A percentile compares a stretch with the other conserved stretches of the same genome.
phyloP scores from a whole-genome alignment of 2,113 vertebrate species.

The Callipepla californica region DNA sequence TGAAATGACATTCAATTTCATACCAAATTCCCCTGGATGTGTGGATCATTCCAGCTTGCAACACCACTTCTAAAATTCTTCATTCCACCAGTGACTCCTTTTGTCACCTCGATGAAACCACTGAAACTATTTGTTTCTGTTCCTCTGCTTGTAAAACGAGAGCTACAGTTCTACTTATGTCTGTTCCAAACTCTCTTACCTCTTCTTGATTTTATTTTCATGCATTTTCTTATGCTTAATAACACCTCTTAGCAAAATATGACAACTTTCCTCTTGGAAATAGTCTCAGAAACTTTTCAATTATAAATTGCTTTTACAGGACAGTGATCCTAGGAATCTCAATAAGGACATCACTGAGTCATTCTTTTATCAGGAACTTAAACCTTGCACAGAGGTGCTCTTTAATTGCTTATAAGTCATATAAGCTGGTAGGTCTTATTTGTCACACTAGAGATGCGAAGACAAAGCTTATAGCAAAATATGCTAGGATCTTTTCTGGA shows the following conservation, averaged over 20 bases:
- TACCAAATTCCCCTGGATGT: background rate
- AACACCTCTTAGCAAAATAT: background rate
- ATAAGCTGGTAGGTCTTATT: background rate
- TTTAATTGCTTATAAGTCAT: constrained; percentile 12
- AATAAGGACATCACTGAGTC: background rate
- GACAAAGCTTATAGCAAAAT: constrained; percentile 14
- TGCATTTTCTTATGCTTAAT: background rate
- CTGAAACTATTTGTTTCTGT: background rate
- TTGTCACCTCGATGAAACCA: background rate
- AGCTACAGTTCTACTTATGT: background rate
- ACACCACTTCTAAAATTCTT: background rate
- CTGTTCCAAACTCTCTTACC: background rate
- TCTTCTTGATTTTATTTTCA: background rate
- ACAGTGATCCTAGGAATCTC: background rate
- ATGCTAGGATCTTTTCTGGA: background rate
- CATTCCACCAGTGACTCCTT: background rate
- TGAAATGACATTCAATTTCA: background rate
- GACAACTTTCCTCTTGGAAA: background rate
- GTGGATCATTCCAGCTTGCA: background rate
- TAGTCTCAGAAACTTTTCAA: background rate
- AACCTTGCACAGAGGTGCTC: background rate
- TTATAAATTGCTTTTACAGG: background rate
- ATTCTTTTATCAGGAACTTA: background rate
- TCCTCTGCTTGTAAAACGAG: background rate
- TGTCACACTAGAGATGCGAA: background rate